A percentile compares a stretch with the other conserved stretches of the same genome.
These are phyloP conservation scores for Malurus elegans DNA, from an alignment of 2,113 vertebrate species.

Conservation along the genomic window DNA sequence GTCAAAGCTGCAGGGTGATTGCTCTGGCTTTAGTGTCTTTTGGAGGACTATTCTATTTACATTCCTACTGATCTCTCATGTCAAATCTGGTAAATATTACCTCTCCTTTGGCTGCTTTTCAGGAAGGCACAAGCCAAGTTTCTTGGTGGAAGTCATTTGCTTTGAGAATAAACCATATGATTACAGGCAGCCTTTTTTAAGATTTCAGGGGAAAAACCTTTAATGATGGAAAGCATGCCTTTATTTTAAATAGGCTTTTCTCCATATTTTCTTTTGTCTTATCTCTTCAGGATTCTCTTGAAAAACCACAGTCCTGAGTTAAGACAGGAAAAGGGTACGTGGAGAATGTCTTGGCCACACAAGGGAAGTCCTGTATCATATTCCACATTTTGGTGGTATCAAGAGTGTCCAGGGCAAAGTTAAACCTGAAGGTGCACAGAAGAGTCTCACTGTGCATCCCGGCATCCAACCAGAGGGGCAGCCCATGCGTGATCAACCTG, in stretches of 20 bases:
- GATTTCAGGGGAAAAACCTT: neutral
- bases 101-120: neutral
- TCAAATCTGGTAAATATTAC: conserved; percentile 16
- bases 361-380: neutral
- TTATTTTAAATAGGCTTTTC: neutral
- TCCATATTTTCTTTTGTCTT: neutral
- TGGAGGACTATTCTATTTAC: conserved; percentile 3
- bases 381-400: neutral
- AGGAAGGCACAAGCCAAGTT: neutral
- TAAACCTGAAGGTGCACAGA: neutral
- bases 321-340: neutral
- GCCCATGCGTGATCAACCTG: fast-evolving
- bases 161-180: neutral
- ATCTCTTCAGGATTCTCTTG: neutral
- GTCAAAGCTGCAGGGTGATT: conserved; percentile 42
- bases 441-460: neutral
- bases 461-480: neutral
- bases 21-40: neutral
- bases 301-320: neutral
- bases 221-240: neutral
- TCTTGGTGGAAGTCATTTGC: neutral
- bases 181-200: neutral
- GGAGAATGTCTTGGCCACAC: fast-evolving
- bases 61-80: neutral
- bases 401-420: neutral